phyloP scores from a whole-genome alignment of 2,113 vertebrate genomes.

The Ardeotis arabs region DNA sequence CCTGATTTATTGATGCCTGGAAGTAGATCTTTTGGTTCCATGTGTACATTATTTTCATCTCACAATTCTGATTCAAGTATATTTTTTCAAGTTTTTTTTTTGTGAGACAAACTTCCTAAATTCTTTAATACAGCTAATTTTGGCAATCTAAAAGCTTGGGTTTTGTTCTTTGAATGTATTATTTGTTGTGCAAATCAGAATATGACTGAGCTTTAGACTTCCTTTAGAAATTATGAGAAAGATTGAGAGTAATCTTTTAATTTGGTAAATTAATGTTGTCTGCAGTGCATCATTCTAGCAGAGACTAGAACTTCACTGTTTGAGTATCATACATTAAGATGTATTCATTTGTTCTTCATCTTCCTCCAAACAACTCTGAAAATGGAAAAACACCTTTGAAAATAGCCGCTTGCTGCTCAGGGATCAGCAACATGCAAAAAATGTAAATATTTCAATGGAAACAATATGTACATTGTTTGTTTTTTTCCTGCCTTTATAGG shows the following conservation, averaged over 20 bases:
- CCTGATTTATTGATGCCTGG: neutral
- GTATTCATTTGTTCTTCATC: neutral
- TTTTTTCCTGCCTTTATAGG: slow-evolving; percentile 73
- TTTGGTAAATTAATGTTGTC: neutral
- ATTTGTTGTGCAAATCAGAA: neutral
- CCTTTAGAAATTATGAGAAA: neutral
- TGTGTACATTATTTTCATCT: neutral
- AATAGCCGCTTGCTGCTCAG: neutral
- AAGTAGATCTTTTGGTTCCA: neutral
- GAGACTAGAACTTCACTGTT: neutral
- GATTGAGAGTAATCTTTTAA: neutral
- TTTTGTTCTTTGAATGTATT: neutral
- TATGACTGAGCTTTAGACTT: neutral
- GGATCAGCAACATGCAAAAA: neutral
- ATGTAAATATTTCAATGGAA: neutral
- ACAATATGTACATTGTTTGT: slow-evolving; percentile 24
- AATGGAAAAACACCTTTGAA: neutral
- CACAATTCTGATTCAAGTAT: neutral
- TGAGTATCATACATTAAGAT: neutral
- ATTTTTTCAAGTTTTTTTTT: neutral
- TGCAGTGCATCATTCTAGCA: neutral
- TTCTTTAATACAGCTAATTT: neutral
- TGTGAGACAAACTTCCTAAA: neutral
- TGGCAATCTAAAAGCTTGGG: neutral
- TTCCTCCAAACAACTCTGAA: neutral